Percentiles rank a stretch among this genome's conserved stretches.
Evolutionary conservation across 2,797 vertebrate species (phyloP).

Genomic region (Sternotherus odoratus): DNA sequence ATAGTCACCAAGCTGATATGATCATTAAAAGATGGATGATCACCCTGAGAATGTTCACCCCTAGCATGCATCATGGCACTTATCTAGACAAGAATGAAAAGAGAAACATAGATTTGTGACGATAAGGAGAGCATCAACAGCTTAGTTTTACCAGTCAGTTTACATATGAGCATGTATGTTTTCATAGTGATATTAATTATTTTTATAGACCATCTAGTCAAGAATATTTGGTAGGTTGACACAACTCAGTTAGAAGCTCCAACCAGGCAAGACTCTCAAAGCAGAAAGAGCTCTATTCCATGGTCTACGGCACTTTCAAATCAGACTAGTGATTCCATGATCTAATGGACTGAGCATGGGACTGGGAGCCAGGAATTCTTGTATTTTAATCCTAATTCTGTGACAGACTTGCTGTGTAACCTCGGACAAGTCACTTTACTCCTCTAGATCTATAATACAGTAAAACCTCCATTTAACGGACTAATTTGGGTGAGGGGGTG

Average conservation of each 20-base stretch:
- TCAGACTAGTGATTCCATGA: neutral
- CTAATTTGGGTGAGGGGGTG: no score
- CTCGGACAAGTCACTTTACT: neutral
- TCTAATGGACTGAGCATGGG: neutral
- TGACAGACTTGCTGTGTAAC: neutral
- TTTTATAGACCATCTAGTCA: constrained; percentile 15
- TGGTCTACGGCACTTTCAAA: neutral
- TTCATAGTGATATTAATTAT: constrained; percentile 29
- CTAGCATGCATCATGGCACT: neutral
- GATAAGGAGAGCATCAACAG: neutral
- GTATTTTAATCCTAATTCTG: neutral
- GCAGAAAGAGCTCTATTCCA: neutral
- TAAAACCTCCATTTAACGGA: no score
- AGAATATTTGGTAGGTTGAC: neutral
- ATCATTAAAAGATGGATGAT: constrained; percentile 7
- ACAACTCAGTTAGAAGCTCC: neutral
- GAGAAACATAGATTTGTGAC: neutral
- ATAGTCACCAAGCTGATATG: neutral
- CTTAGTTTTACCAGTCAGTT: neutral
- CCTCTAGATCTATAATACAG: neutral
- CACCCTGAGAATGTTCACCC: neutral
- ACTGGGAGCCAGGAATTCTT: neutral
- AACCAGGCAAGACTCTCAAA: neutral
- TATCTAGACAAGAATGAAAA: constrained; percentile 35
- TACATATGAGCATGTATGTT: constrained; percentile 23